Conservation (phyloP, 1,140 invertebrate genomes). For the Dysdera silvatica region DNA sequence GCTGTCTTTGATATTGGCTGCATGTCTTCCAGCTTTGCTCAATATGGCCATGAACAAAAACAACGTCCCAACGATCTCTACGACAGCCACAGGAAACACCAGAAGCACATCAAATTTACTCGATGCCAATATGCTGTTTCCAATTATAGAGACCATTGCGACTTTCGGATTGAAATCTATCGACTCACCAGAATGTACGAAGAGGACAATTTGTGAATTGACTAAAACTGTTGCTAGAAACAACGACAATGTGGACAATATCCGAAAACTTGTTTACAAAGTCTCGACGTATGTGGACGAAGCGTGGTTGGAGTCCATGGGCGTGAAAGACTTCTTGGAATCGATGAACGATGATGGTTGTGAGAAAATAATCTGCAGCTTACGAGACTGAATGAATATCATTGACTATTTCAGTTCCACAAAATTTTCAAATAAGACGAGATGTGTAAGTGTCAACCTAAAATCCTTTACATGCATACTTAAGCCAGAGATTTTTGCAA, state of each 20-base stretch:
- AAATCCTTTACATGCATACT: no score
- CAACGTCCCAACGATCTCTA: slow-evolving; percentile 14
- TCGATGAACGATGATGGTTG: slow-evolving; percentile 21
- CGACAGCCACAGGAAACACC: slow-evolving; percentile 15
- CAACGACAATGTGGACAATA: background rate
- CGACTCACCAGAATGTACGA: slow-evolving; percentile 21
- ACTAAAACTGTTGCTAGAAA: slow-evolving; percentile 6
- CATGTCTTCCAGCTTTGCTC: slow-evolving; percentile 18
- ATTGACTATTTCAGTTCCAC: no score
- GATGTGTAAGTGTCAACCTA: no score
- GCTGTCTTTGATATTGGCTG: slow-evolving; percentile 18
- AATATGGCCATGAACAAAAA: slow-evolving; percentile 29
- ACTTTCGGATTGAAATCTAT: slow-evolving; percentile 9
- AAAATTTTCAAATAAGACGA: no score
- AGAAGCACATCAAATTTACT: background rate
- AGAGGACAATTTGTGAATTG: slow-evolving; percentile 20
- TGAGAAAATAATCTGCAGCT: slow-evolving; percentile 18
- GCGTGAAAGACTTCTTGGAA: slow-evolving; percentile 10
- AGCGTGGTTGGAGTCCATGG: background rate
- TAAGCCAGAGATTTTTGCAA: no score
- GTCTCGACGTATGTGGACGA: background rate
- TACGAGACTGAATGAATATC: no score
- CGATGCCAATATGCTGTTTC: background rate
- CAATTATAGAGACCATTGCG: slow-evolving; percentile 7
- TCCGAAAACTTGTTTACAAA: slow-evolving; percentile 17